Evolutionary conservation across 2,888 invertebrate genomes (phyloP), one percentile per base, ranked within the genome.

Genomic region (Oscheius sp.): DNA sequence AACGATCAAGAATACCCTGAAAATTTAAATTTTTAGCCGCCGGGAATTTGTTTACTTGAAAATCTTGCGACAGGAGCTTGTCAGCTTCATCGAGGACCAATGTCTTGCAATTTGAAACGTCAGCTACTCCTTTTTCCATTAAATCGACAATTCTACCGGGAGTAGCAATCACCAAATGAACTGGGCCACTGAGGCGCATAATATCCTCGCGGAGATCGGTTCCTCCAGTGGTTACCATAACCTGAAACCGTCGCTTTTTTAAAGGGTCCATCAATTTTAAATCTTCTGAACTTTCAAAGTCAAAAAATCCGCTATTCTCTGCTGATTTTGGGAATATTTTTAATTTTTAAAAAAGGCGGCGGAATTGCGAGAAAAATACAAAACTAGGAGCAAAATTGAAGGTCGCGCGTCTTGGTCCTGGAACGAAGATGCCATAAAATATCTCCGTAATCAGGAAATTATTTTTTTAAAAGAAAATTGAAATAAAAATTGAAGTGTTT

Each of bases 171-270:
- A 99, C 95, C 84, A 97, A 93, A 92, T 99, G 99, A 58, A 88
- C 88, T 92, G 96, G 95, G 91, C 98, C 96, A 91, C 96, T 96
- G 90, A 99, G 94, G 91, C 98, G 93, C 94, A 99, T 95, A 90
- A 99, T 99, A 91, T 99, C 99, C 91, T 99, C 98, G 89, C 96
- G 93, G 23, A 92, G 89, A 87, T 91, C 91, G 85, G 98, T 99
- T 87, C 99, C 99, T 89, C 99, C 99, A 84, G 99, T 99, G 87
- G 98, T 98, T 80, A 99, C 99, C 99, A 99, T 99, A 84, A 97
- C 95, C 85, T 86, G 25, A 46, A 78, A 72, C 27, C 27, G 41
- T 52, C 64, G n/a, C 43, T 13, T 16, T 66, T 59, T 41, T 7
- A 58, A 29, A 52, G 43, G 18, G 16, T n/a, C n/a, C n/a, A n/a